Conservation (phyloP, 2,797 vertebrate species). For the Strix occidentalis region DNA sequence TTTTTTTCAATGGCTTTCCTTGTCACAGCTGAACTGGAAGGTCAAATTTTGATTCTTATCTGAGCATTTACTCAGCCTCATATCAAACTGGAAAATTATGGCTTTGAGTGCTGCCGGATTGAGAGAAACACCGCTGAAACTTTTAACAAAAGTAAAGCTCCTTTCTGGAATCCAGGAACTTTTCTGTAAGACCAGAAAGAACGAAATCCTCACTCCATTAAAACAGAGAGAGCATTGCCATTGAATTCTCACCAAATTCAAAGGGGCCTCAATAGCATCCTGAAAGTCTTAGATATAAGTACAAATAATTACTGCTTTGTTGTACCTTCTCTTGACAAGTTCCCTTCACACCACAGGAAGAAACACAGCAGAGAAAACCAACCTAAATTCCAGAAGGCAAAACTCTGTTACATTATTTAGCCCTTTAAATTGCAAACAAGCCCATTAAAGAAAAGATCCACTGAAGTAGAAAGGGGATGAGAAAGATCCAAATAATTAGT, state of each 20-base stretch:
- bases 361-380: not conserved
- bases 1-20: not conserved
- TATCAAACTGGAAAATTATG: not conserved
- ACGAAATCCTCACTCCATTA: not conserved
- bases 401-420: not conserved
- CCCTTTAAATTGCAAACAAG: not conserved
- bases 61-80: not conserved
- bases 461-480: not conserved
- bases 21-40: not conserved
- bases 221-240: not conserved
- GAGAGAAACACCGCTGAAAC: not conserved
- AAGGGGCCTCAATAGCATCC: not conserved
- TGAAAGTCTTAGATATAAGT: not conserved
- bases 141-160: not conserved
- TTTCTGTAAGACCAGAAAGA: not conserved
- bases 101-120: not conserved
- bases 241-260: not conserved
- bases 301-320: not conserved
- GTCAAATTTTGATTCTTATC: not conserved
- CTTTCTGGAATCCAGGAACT: not conserved
- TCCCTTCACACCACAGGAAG: not conserved
- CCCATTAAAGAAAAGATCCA: not conserved
- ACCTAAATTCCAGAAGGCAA: not conserved
- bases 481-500: not conserved
- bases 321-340: not conserved